A percentile compares a stretch with the other conserved stretches of the same genome.
phyloP scores from a whole-genome alignment of 1,140 invertebrate genomes.

The Paracyclopina nana region DNA sequence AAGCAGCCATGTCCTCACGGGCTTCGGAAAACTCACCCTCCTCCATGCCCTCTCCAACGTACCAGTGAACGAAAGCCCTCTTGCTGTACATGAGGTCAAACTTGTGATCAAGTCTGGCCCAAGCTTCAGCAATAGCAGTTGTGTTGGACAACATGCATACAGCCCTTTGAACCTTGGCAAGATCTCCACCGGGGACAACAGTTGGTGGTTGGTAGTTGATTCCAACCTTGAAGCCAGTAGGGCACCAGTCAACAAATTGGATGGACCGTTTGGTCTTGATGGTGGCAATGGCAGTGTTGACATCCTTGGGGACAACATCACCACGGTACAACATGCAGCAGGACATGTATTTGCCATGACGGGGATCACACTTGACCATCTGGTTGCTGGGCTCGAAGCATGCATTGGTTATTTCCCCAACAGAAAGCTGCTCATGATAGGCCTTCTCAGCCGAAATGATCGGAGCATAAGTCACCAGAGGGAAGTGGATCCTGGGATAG shows the following conservation, averaged over 20 bases:
- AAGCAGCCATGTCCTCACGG: slow-evolving; percentile 44
- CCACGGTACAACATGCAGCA: slow-evolving; percentile 59
- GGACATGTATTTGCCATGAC: slow-evolving; percentile 75
- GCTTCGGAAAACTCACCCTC: slow-evolving; percentile 54
- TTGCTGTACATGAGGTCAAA: slow-evolving; percentile 28
- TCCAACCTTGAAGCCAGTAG: slow-evolving; percentile 51
- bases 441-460: slow-evolving; percentile 66
- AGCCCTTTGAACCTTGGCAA: slow-evolving; percentile 33
- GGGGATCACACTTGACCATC: slow-evolving; percentile 80
- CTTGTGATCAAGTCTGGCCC: slow-evolving; percentile 31
- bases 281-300: slow-evolving; percentile 59
- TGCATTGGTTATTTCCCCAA: slow-evolving; percentile 68
- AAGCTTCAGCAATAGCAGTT: slow-evolving; percentile 39
- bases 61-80: slow-evolving; percentile 26
- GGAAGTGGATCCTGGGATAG: slow-evolving; percentile 63
- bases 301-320: slow-evolving; percentile 54
- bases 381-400: slow-evolving; percentile 73
- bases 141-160: slow-evolving; percentile 61
- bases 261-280: slow-evolving; percentile 65
- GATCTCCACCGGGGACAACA: slow-evolving; percentile 37
- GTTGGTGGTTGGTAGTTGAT: slow-evolving; percentile 35
- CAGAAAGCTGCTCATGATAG: slow-evolving; percentile 55
- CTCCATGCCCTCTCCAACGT: slow-evolving; percentile 46
- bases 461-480: slow-evolving; percentile 60
- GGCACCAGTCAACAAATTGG: slow-evolving; percentile 79